phyloP scores from a whole-genome alignment of 2,888 invertebrate genomes.

The Bhutanitis thaidina region DNA sequence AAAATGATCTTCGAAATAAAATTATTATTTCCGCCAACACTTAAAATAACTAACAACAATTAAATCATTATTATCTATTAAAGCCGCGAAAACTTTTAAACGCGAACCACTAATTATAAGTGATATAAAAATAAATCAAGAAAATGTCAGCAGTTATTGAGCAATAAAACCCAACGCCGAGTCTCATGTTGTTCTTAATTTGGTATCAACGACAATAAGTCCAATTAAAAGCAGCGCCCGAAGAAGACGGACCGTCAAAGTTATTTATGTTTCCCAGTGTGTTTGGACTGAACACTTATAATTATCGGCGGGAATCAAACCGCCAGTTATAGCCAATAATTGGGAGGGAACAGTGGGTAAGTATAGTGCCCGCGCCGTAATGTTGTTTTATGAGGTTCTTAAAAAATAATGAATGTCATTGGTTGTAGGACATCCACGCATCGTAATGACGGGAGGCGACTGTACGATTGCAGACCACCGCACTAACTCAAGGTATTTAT shows the following conservation, averaged over 20 bases:
- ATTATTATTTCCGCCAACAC: too few relatives aligned
- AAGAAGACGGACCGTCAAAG: constrained; percentile 31
- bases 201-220: constrained; percentile 26
- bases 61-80: not conserved
- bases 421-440: constrained; percentile 39
- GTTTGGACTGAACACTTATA: constrained; percentile 47
- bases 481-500: not conserved
- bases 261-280: constrained; percentile 40
- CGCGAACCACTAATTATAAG: constrained; percentile 4
- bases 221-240: constrained; percentile 32
- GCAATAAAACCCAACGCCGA: constrained; percentile 7
- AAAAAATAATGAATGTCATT: constrained; percentile 70
- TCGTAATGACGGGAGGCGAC: constrained; percentile 18
- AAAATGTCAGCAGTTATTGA: constrained; percentile 3
- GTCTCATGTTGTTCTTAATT: constrained; percentile 13
- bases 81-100: not conserved
- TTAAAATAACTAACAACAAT: too few relatives aligned
- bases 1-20: too few relatives aligned
- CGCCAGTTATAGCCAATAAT: constrained; percentile 69
- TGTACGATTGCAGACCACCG: not conserved
- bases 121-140: constrained; percentile 13
- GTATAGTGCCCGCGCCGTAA: constrained; percentile 58
- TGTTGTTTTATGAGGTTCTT: constrained; percentile 67
- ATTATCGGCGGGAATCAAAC: constrained; percentile 70
- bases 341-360: constrained; percentile 65